Percentiles rank a stretch among this genome's conserved stretches.
phyloP scores from a whole-genome alignment of 2,888 invertebrate genomes.

The Polydrusus cervinus region DNA sequence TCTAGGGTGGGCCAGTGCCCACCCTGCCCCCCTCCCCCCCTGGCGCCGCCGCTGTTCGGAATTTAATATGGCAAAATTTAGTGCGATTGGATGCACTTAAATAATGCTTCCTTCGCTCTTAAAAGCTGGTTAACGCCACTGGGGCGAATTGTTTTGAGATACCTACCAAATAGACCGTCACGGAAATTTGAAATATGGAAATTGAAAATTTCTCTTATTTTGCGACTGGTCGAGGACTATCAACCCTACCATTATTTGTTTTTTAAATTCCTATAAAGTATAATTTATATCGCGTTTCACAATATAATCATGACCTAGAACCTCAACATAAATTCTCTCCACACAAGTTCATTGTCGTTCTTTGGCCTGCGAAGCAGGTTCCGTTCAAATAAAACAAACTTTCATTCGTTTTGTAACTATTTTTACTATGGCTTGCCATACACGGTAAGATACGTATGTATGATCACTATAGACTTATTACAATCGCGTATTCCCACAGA shows the following conservation, averaged over 20 bases:
- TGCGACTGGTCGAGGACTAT: too few species aligned
- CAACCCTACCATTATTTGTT: not conserved
- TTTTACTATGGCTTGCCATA: not conserved
- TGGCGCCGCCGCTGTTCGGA: too few species aligned
- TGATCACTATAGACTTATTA: too few species aligned
- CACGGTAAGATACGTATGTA: not conserved
- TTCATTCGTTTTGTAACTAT: slow-evolving; percentile 18
- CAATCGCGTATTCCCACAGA: too few species aligned
- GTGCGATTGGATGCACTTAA: too few species aligned
- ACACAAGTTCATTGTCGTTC: slow-evolving; percentile 36
- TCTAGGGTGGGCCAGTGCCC: too few species aligned
- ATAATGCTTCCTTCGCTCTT: too few species aligned
- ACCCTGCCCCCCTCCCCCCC: too few species aligned
- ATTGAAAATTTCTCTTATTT: not conserved
- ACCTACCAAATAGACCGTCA: not conserved
- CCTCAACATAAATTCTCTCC: not conserved
- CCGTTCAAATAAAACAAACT: slow-evolving; percentile 35
- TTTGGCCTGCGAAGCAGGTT: slow-evolving; percentile 27
- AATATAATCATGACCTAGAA: slow-evolving; percentile 17
- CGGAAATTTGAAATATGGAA: not conserved
- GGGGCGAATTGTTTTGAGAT: not conserved
- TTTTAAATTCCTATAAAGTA: not conserved
- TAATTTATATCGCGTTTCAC: slow-evolving; percentile 2
- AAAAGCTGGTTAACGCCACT: not conserved
- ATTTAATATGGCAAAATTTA: too few species aligned